A percentile compares a stretch with the other conserved stretches of the same genome.
phyloP scores from a whole-genome alignment of 2,797 vertebrate species.

The Fratercula arctica region DNA sequence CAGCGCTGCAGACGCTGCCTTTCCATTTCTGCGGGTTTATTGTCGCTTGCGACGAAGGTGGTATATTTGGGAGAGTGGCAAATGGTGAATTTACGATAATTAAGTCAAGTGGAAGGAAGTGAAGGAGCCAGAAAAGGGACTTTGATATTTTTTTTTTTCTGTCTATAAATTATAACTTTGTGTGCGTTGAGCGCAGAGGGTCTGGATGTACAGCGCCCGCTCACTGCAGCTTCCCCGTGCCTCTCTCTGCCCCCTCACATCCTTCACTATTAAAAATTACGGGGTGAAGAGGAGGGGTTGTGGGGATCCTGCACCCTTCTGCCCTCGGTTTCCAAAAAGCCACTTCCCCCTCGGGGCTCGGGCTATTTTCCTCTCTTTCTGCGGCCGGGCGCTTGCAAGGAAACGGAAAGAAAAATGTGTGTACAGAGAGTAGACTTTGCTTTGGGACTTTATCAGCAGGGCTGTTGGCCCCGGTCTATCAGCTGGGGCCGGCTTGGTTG shows the following conservation, averaged over 20 bases:
- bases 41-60: constrained; percentile 1
- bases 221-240: neutral
- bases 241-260: neutral
- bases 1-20: neutral
- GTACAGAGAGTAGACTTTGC: neutral
- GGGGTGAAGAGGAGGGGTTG: accelerated
- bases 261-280: neutral
- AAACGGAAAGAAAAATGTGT: neutral
- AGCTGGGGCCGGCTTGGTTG: neutral
- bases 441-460: neutral
- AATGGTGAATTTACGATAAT: constrained; percentile 39
- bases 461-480: neutral
- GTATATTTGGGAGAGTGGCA: neutral
- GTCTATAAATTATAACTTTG: neutral
- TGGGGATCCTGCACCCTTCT: neutral
- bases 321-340: neutral
- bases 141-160: neutral
- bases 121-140: neutral
- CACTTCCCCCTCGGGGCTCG: neutral
- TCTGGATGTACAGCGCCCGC: neutral
- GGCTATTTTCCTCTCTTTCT: neutral
- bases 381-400: neutral
- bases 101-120: constrained; percentile 32
- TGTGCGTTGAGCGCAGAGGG: neutral
- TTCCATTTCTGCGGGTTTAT: neutral